A percentile compares a stretch with the other conserved stretches of the same genome.
Evolutionary conservation across 2,113 vertebrate species (phyloP).

Genomic region (Gambusia affinis): DNA sequence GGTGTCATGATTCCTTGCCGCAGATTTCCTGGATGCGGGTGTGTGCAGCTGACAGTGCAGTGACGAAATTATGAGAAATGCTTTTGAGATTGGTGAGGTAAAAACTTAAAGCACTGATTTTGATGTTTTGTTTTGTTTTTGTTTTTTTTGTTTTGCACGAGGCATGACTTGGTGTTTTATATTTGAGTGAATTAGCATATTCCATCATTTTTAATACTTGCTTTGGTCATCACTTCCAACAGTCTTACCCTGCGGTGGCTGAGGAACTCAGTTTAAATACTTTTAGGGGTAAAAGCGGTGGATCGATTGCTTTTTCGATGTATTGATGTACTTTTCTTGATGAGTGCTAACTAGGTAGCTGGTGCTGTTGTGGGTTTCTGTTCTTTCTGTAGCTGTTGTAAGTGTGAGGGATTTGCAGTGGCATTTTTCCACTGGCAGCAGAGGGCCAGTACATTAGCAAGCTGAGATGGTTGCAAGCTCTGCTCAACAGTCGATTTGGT

Average conservation of each 20-base stretch:
- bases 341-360: constrained; percentile 21
- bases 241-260: background rate
- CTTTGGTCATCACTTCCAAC: constrained; percentile 17
- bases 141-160: constrained; percentile 48
- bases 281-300: background rate
- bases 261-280: background rate
- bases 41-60: constrained; percentile 26
- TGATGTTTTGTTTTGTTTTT: constrained; percentile 17
- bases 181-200: constrained; percentile 28
- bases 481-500: constrained; percentile 19
- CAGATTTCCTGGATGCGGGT: constrained; percentile 36
- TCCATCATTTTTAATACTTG: constrained; percentile 9
- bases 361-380: constrained; percentile 6
- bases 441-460: constrained; percentile 16
- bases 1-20: constrained; percentile 28
- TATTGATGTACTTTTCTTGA: constrained; percentile 15
- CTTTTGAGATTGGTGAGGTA: constrained; percentile 26
- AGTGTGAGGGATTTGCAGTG: constrained; percentile 49
- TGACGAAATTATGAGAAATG: constrained; percentile 14
- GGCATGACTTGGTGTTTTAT: constrained; percentile 40
- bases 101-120: constrained; percentile 46
- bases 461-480: constrained; percentile 34
- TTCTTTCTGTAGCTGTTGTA: constrained; percentile 35
- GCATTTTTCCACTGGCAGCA: constrained; percentile 63
- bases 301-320: background rate